phyloP scores from a whole-genome alignment of 2,888 invertebrate species.

The Polymixis lichenea region DNA sequence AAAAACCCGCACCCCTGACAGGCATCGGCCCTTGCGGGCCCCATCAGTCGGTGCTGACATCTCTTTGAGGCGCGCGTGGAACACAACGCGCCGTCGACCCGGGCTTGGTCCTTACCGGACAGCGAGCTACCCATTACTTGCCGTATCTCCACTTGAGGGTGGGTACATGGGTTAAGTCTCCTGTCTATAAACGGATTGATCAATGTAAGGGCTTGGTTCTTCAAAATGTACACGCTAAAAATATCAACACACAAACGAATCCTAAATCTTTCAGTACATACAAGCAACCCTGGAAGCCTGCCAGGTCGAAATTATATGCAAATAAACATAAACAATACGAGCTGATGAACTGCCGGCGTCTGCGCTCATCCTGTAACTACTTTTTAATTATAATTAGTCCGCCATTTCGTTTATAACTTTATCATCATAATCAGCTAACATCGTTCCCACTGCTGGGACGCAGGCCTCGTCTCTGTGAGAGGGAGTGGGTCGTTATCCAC shows the following conservation, averaged over 20 bases:
- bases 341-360: conserved; percentile 41
- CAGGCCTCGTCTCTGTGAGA: no score
- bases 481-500: no score
- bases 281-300: conserved; percentile 13
- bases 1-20: no score
- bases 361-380: not conserved
- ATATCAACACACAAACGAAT: not conserved
- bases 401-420: not conserved
- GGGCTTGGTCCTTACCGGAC: no score
- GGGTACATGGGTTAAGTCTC: not conserved
- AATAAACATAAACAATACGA: conserved; percentile 28
- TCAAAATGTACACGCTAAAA: not conserved
- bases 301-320: conserved; percentile 32
- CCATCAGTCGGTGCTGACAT: no score
- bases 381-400: not conserved
- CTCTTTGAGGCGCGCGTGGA: no score
- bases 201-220: not conserved
- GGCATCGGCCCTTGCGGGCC: no score
- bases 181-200: not conserved
- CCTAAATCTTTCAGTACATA: not conserved
- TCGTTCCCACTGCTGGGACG: no score
- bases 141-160: no score
- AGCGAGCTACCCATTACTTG: no score
- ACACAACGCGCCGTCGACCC: no score
- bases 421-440: no score